These are phyloP conservation scores for Aleiodes leptofemur DNA, from an alignment of 2,888 invertebrate species.

Conservation along the genomic window DNA sequence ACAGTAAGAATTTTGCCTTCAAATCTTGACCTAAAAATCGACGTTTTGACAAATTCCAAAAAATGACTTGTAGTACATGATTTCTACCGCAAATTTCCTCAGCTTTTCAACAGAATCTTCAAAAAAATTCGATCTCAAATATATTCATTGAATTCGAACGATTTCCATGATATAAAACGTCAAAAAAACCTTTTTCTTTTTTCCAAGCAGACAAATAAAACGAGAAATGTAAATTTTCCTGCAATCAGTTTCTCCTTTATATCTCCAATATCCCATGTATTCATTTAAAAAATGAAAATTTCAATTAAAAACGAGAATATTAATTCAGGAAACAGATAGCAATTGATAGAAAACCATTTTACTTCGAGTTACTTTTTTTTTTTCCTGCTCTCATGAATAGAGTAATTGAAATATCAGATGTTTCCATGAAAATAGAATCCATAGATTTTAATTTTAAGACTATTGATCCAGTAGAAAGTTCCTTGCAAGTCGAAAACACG, in stretches of 20 bases:
- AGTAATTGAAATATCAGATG: conserved; percentile 26
- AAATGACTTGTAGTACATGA: neutral
- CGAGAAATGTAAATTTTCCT: neutral
- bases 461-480: conserved; percentile 30
- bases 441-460: conserved; percentile 31
- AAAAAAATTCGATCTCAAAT: no score
- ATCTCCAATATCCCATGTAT: neutral
- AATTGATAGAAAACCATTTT: neutral
- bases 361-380: neutral
- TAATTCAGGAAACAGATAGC: neutral
- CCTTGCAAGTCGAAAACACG: conserved; percentile 29
- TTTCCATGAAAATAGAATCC: conserved; percentile 6
- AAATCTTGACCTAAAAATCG: no score
- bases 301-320: no score
- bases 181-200: no score
- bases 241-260: neutral
- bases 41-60: neutral
- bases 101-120: no score
- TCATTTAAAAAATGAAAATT: neutral
- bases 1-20: no score
- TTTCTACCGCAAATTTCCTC: no score
- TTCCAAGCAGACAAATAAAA: no score
- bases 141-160: no score
- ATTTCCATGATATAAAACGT: neutral
- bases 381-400: neutral